phyloP scores from a whole-genome alignment of 2,888 invertebrate genomes.

The Eupithecia inturbata region DNA sequence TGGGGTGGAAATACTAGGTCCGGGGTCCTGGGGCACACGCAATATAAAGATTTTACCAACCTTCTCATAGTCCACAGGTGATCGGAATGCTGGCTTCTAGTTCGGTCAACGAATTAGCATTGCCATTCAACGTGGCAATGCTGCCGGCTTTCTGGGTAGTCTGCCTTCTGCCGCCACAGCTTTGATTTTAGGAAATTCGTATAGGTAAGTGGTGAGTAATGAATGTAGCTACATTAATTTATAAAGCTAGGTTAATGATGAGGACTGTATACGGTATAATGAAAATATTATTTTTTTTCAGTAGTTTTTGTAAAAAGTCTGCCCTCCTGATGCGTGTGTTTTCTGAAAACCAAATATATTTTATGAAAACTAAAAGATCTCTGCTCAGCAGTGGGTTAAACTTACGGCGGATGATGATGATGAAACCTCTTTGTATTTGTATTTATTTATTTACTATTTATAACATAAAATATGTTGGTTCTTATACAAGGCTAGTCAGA shows the following conservation, averaged over 20 bases:
- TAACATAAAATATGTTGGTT: too few relatives aligned
- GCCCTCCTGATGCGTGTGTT: slow-evolving; percentile 44
- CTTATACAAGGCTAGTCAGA: too few relatives aligned
- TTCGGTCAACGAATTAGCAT: background rate
- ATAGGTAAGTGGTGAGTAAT: background rate
- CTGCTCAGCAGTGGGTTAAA: background rate
- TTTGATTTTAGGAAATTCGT: background rate
- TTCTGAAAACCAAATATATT: slow-evolving; percentile 57
- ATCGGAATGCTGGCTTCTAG: background rate
- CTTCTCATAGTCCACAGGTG: background rate
- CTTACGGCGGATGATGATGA: background rate
- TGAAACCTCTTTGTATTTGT: too few relatives aligned
- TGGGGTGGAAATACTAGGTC: background rate
- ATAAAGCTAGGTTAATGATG: background rate
- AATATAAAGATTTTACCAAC: background rate
- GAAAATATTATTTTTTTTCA: too few relatives aligned
- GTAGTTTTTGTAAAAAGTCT: slow-evolving; percentile 52
- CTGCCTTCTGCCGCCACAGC: too few relatives aligned
- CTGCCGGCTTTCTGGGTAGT: background rate
- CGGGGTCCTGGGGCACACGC: background rate
- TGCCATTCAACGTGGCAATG: background rate
- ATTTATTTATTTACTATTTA: too few relatives aligned
- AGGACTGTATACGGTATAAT: slow-evolving; percentile 30
- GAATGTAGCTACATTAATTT: background rate
- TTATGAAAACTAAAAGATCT: background rate